phyloP scores from a whole-genome alignment of 1,140 invertebrate genomes.

The Hyles vespertilio region DNA sequence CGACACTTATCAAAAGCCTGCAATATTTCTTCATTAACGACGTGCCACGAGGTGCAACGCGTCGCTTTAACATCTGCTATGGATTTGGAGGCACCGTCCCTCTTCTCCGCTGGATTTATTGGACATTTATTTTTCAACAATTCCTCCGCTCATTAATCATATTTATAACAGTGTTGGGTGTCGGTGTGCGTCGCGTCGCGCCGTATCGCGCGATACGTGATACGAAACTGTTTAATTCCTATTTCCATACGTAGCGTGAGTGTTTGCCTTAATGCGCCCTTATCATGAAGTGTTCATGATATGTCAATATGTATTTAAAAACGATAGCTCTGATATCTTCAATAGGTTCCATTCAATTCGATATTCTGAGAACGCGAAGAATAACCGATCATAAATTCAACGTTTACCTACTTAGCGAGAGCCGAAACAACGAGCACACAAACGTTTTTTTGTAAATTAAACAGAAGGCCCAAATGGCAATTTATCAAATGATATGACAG shows the following conservation, averaged over 20 bases:
- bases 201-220: too few species aligned
- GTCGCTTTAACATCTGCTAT: conserved; percentile 36
- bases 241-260: too few species aligned
- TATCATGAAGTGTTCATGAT: conserved; percentile 6
- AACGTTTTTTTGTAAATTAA: conserved; percentile 33
- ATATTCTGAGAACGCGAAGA: conserved; percentile 5
- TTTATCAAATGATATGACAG: conserved; percentile 72
- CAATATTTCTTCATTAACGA: conserved; percentile 74
- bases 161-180: too few species aligned
- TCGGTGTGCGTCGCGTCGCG: too few species aligned
- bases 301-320: conserved; percentile 5
- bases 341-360: not conserved
- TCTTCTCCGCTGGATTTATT: too few species aligned
- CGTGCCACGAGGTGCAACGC: conserved; percentile 39
- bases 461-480: conserved; percentile 46
- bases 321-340: conserved; percentile 3
- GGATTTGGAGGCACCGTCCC: conserved; percentile 14
- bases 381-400: conserved; percentile 10
- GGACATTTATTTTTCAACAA: not conserved
- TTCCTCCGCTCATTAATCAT: too few species aligned
- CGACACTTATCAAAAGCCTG: conserved; percentile 53
- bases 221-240: too few species aligned
- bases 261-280: conserved; percentile 1
- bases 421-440: conserved; percentile 29
- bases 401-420: conserved; percentile 9